Evolutionary conservation across 2,888 invertebrate genomes (phyloP), one percentile per base, ranked within the genome.

Genomic region (Apodemia zela): DNA sequence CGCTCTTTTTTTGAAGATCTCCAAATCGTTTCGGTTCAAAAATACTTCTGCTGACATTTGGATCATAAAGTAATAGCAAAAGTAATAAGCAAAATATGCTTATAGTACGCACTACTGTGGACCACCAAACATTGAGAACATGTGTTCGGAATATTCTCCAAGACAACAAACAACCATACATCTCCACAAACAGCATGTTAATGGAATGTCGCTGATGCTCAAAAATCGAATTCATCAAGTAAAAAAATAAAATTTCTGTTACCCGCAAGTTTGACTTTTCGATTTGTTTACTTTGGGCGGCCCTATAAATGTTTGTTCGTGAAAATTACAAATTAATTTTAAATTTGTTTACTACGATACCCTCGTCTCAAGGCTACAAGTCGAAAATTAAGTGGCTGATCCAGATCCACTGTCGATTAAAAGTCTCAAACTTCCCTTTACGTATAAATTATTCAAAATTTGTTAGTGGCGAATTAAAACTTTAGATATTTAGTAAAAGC

Each of bases 381-480:
- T 18, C 18, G 18, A 51, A 13, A 51, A 51, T 51, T 51, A 51
- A 51, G 49, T 51, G 49, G 49, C 49, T 51, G 49, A 51, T 51
- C 49, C 49, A 42, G 42, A 42, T 42, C 42, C 42, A 51, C 17
- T 51, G 49, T 51, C 49, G 18, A 51, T 51, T 21, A 51, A 49
- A 49, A 18, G 21, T 18, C 18, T 18, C 49, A 42, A 54, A 62
- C 13, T 61, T 38, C 59, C 29, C 33, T 42, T 42, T 15, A 42
- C 42, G 11, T 38, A 35, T 59, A 17, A 45, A 65, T 54, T 38
- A 64, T 64, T 51, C 61, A 63, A 45, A 66, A 63, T 61, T 61
- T 49, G 49, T 49, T 49, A 49, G 49, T 49, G 49, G 49, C 15
- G 42, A 17, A 18, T 49, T 49, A 49, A 49, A 49, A 49, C 49